Conservation (phyloP, 1,140 invertebrate genomes). For the Trigoniulus corallinus region DNA sequence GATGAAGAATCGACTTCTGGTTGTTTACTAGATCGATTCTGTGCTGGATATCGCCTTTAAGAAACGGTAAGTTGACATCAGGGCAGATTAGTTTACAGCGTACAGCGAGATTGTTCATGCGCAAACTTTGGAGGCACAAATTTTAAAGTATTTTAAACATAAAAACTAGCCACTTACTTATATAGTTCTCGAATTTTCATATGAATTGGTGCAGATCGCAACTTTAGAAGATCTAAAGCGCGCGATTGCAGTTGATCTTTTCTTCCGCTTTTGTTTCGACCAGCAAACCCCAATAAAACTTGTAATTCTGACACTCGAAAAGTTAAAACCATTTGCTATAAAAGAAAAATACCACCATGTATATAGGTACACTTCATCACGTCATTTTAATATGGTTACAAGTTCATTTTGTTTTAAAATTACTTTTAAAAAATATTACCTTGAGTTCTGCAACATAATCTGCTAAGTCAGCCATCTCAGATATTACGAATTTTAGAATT, state of each 20-base stretch:
- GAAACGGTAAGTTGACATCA: background rate
- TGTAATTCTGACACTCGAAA: slow-evolving; percentile 37
- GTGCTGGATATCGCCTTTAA: background rate
- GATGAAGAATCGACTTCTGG: background rate
- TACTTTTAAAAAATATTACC: no score
- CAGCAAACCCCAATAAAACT: slow-evolving; percentile 61
- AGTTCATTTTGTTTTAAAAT: no score
- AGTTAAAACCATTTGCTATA: slow-evolving; percentile 32
- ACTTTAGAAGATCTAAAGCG: slow-evolving; percentile 55
- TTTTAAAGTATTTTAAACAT: no score
- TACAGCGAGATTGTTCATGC: background rate
- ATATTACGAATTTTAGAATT: no score
- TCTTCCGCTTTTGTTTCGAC: slow-evolving; percentile 65
- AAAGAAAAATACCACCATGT: no score
- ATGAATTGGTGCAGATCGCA: slow-evolving; percentile 48
- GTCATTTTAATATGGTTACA: no score
- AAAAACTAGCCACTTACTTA: slow-evolving; percentile 22
- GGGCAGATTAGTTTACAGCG: background rate
- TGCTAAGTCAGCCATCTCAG: no score
- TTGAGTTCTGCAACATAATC: no score
- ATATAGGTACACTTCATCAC: no score
- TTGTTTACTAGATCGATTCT: background rate
- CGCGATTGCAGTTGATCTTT: slow-evolving; percentile 69
- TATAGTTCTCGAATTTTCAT: slow-evolving; percentile 71
- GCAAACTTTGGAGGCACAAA: no score